Evolutionary conservation across 2,113 vertebrate genomes (phyloP).

Genomic region (Pseudorasbora parva): DNA sequence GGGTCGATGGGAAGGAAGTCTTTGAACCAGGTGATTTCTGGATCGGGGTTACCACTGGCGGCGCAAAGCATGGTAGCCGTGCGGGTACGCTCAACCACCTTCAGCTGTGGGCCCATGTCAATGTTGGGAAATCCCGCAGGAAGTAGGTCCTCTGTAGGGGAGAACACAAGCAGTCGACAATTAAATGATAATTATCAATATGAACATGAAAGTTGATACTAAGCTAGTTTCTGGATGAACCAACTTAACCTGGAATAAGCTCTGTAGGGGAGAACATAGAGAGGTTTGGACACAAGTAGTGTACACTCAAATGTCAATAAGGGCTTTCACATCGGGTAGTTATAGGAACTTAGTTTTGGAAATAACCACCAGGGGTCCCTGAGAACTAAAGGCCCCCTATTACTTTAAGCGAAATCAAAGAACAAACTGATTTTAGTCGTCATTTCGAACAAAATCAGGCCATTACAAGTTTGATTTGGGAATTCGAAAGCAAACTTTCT

Average conservation of each 20-base stretch:
- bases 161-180: neutral
- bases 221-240: neutral
- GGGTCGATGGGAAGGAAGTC: constrained; percentile 97
- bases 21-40: constrained; percentile 99
- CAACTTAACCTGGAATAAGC: neutral
- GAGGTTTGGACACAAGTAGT: neutral
- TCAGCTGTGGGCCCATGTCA: constrained; percentile 98
- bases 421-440: too few relatives aligned
- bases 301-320: neutral
- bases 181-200: neutral
- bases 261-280: neutral
- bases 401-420: too few relatives aligned
- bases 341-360: too few relatives aligned
- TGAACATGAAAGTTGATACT: neutral
- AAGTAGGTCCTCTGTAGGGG: constrained; percentile 90
- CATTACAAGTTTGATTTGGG: too few relatives aligned
- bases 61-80: constrained; percentile 98
- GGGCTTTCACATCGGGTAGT: too few relatives aligned
- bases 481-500: too few relatives aligned
- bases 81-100: constrained; percentile 94
- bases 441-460: too few relatives aligned
- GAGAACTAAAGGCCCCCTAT: too few relatives aligned
- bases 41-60: constrained; percentile 95
- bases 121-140: constrained; percentile 94
- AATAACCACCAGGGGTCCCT: too few relatives aligned